Base-by-base conservation (phyloP, 1,140 invertebrate species). In the Orchesella cincta region DNA sequence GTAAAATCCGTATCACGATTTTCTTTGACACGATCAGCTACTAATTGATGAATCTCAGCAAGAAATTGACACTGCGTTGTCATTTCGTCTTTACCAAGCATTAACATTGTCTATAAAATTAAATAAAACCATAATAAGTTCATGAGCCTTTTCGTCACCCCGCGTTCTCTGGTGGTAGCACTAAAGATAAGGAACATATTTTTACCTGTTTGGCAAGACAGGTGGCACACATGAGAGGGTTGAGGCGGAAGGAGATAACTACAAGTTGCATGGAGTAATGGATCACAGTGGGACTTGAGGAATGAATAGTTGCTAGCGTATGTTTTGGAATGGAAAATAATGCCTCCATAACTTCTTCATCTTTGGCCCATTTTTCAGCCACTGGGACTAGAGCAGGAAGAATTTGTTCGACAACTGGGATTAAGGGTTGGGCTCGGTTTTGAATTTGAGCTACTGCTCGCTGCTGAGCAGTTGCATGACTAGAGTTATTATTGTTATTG, bases 351-450 rank as follows among this genome's bases (percentile, higher is more conserved):
- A 80, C 79, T 20, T 77, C 73, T 76, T 80, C 79, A 52, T 82
- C 81, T 28, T 75, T 62, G 18, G 76, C 77, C 81, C 81, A 82
- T 26, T 79, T 82, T 54, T 82, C 81, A 23, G 78, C 76, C 0
- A 82, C 23, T 20, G 75, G 74, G 39, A 80, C 71, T 28, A 82
- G 74, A 70, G 76, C 78, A 0, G 81, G 81, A n/a, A 82, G 70
- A 72, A 82, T 80, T 78, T 82, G 77, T 54, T 82, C 79, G 1
- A 82, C 76, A 14, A 82, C 75, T n/a, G 81, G 81, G 39, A 82
- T 76, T 18, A 82, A 29, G 0, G 81, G 81, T 76, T 80, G 79
- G 0, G 72, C 51, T 73, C 62, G 26, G 14, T 16, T 72, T 33
- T 26, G 46, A 36, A 29, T 39, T 70, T 76, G 34, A 26, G 76